These are phyloP conservation scores for Lasioglossum villosulum DNA, from an alignment of 2,888 invertebrate species.

Conservation along the genomic window DNA sequence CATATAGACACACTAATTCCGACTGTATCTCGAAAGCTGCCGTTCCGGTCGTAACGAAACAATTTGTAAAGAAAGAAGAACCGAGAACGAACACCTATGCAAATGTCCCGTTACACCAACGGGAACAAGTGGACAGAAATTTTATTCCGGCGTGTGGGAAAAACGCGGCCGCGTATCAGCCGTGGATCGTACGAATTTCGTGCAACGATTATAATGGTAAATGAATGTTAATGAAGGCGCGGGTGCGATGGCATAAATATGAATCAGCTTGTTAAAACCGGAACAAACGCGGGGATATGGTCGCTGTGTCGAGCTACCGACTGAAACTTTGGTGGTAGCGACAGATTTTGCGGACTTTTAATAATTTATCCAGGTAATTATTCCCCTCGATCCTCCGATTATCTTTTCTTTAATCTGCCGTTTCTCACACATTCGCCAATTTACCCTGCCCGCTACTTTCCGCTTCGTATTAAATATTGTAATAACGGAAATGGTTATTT, in stretches of 20 bases:
- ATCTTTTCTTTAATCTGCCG: background rate
- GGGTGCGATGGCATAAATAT: conserved; percentile 38
- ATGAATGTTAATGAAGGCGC: conserved; percentile 54
- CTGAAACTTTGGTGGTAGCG: background rate
- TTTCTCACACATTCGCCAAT: background rate
- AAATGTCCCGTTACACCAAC: conserved; percentile 24
- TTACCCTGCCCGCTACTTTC: background rate
- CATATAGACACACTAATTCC: background rate
- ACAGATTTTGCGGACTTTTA: conserved; percentile 9
- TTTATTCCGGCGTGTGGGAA: conserved; percentile 29
- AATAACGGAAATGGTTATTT: background rate
- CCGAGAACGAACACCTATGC: conserved; percentile 20
- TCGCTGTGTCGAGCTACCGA: background rate
- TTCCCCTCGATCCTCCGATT: background rate
- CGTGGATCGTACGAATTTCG: conserved; percentile 44
- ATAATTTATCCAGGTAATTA: background rate
- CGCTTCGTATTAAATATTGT: background rate
- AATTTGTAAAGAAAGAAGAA: conserved; percentile 10
- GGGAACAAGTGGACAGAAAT: conserved; percentile 23
- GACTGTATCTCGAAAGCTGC: background rate
- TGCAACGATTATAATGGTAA: conserved; percentile 54
- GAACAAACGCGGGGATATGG: conserved; percentile 3
- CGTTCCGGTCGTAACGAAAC: background rate
- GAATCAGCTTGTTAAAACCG: conserved; percentile 35
- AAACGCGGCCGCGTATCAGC: conserved; percentile 27